These are phyloP conservation scores for Chondrilla cf. caribensis DNA, from an alignment of 37 sponge, comb jelly and placozoan species.

Conservation along the genomic window DNA sequence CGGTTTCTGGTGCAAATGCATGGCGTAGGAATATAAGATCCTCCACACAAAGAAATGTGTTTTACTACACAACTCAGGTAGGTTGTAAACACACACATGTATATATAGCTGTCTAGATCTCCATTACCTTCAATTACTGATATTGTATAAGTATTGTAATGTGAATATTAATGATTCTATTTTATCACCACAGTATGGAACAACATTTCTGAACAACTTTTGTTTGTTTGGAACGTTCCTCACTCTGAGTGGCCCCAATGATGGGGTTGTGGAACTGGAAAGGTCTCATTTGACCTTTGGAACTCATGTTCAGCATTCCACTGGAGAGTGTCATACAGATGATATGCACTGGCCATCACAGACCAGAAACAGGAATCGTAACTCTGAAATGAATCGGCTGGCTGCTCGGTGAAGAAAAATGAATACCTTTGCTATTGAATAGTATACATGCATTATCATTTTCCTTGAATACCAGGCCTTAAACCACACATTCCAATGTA, in stretches of 20 bases:
- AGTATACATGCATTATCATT: too few species aligned
- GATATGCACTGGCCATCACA: constrained; percentile 33
- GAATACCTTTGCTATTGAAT: too few species aligned
- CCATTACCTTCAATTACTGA: background rate
- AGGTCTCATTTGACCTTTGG: constrained; percentile 38
- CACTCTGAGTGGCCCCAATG: constrained; percentile 41
- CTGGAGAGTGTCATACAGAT: constrained; percentile 39
- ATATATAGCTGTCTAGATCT: background rate
- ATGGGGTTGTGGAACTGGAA: constrained; percentile 45
- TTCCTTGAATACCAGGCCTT: too few species aligned
- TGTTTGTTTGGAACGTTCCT: constrained; percentile 11
- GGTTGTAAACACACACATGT: background rate
- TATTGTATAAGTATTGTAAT: background rate
- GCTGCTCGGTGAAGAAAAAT: constrained; percentile 16
- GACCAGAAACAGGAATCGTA: background rate
- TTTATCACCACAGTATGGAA: too few species aligned
- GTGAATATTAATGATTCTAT: background rate
- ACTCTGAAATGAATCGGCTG: background rate
- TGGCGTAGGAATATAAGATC: constrained; percentile 7
- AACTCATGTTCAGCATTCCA: background rate
- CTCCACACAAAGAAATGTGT: background rate
- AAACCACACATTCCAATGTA: too few species aligned
- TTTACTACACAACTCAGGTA: constrained; percentile 34
- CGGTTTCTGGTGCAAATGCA: background rate
- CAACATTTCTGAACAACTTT: too few species aligned